phyloP scores from a whole-genome alignment of 2,888 invertebrate species.

The Hydropsyche betteni region DNA sequence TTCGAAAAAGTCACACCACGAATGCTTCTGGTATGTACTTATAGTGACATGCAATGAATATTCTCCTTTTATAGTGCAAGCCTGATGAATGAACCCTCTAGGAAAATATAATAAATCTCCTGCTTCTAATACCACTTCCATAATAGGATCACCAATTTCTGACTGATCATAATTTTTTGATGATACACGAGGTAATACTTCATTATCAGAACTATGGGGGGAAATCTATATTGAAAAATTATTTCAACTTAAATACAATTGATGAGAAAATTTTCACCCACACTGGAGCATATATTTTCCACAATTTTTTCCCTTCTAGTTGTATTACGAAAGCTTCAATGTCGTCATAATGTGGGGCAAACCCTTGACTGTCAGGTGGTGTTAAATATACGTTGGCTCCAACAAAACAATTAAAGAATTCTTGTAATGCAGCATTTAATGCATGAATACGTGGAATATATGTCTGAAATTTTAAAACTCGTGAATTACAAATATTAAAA shows the following conservation, averaged over 20 bases:
- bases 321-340: constrained; percentile 98
- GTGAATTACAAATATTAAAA: neutral
- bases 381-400: constrained; percentile 97
- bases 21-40: constrained; percentile 89
- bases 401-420: constrained; percentile 91
- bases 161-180: constrained; percentile 79
- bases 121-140: constrained; percentile 81
- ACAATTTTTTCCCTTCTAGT: constrained; percentile 93
- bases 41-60: constrained; percentile 96
- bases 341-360: constrained; percentile 99
- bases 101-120: constrained; percentile 96
- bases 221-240: neutral
- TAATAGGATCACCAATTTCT: constrained; percentile 81
- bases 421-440: constrained; percentile 84
- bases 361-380: constrained; percentile 95
- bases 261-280: constrained; percentile 53
- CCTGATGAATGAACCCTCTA: constrained; percentile 87
- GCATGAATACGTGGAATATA: constrained; percentile 74
- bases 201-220: constrained; percentile 61
- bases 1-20: constrained; percentile 90
- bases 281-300: constrained; percentile 88
- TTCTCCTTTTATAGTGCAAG: constrained; percentile 75
- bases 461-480: constrained; percentile 61
- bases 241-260: constrained; percentile 1
- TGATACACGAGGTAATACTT: constrained; percentile 82